These are phyloP conservation scores for Pararge aegeria DNA, from an alignment of 1,140 invertebrate species.

Conservation along the genomic window DNA sequence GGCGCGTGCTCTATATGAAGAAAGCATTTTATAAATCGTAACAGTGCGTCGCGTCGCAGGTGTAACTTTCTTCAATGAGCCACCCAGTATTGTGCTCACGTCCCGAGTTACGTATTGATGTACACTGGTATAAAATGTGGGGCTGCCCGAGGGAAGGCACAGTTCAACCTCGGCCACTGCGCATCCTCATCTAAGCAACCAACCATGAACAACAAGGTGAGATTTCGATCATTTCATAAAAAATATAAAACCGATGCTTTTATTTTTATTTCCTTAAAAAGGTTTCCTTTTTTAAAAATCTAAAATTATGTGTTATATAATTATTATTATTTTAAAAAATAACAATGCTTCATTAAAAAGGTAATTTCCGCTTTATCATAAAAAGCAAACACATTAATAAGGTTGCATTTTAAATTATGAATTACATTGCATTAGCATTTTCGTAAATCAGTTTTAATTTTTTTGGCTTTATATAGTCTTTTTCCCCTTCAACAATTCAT, in stretches of 20 bases:
- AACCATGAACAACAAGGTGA: slow-evolving; percentile 74
- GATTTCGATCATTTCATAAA: slow-evolving; percentile 1
- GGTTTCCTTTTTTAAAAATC: too few relatives aligned
- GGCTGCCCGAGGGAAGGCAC: slow-evolving; percentile 43
- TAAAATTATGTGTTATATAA: too few relatives aligned
- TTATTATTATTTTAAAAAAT: too few relatives aligned
- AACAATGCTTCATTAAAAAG: too few relatives aligned
- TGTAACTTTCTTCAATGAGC: slow-evolving; percentile 73
- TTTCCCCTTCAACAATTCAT: too few relatives aligned
- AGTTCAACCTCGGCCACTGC: slow-evolving; percentile 61
- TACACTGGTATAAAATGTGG: slow-evolving; percentile 65
- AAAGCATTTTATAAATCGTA: slow-evolving; percentile 53
- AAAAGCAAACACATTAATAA: too few relatives aligned
- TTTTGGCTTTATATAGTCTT: too few relatives aligned
- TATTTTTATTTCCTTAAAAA: too few relatives aligned
- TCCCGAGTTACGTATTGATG: slow-evolving; percentile 53
- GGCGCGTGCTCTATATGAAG: slow-evolving; percentile 38
- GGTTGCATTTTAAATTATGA: too few relatives aligned
- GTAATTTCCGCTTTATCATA: too few relatives aligned
- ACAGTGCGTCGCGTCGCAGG: slow-evolving; percentile 41
- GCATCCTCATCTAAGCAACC: slow-evolving; percentile 54
- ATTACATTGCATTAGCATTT: too few relatives aligned
- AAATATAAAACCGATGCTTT: background rate
- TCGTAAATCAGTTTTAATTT: too few relatives aligned
- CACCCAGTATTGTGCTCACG: slow-evolving; percentile 66